A percentile compares a stretch with the other conserved stretches of the same genome.
These are phyloP conservation scores for Enteromius paludinosus DNA, from an alignment of 2,797 vertebrate species.

Conservation along the genomic window DNA sequence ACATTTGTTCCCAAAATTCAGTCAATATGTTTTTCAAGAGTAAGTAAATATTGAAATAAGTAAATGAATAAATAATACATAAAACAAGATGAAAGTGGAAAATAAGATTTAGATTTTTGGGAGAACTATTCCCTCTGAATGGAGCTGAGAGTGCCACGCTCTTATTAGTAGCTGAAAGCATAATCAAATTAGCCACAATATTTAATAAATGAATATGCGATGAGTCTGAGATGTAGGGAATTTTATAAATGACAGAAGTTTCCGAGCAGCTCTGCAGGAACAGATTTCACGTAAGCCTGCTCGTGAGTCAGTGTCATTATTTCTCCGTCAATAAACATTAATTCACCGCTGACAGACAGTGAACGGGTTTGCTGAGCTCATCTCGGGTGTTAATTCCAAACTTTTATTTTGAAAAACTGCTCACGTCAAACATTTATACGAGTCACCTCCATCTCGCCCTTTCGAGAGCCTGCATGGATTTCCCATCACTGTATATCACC, in stretches of 20 bases:
- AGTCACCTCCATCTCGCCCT: constrained; percentile 65
- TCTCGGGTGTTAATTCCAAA: constrained; percentile 27
- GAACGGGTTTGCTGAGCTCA: constrained; percentile 23
- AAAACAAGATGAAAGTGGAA: neutral
- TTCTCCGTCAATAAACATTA: constrained; percentile 37
- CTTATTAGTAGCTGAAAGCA: neutral
- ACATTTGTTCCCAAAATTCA: neutral
- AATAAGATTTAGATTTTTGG: neutral
- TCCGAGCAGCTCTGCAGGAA: neutral
- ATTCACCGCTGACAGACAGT: neutral
- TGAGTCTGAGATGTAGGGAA: constrained; percentile 1
- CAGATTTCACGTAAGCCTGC: constrained; percentile 9
- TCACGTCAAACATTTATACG: constrained; percentile 70
- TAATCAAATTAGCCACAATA: constrained; percentile 11
- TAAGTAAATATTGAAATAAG: neutral
- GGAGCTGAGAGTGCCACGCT: neutral
- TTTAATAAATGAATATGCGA: constrained; percentile 12
- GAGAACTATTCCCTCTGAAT: neutral
- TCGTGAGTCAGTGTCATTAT: constrained; percentile 3
- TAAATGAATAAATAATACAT: neutral
- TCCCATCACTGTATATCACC: constrained; percentile 68
- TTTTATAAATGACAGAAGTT: constrained; percentile 19
- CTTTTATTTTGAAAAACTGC: constrained; percentile 46
- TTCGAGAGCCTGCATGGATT: constrained; percentile 64
- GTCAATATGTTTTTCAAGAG: neutral